Evolutionary conservation across 2,113 vertebrate species (phyloP).

Genomic region (Hylia prasina): DNA sequence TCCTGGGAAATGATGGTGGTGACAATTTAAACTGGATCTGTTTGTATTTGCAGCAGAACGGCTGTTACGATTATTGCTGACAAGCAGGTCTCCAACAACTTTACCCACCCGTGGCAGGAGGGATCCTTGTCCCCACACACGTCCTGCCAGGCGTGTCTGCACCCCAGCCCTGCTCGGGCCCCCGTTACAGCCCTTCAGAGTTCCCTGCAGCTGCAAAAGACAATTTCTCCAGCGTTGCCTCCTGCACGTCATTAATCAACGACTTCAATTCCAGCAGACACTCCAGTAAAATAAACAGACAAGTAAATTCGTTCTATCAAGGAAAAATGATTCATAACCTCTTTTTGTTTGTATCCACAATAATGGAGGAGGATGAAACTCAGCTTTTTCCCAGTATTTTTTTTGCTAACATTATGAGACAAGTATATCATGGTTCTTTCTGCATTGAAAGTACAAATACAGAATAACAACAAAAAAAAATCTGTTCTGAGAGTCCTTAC

Average conservation of each 20-base stretch:
- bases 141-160: neutral
- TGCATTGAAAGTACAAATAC: neutral
- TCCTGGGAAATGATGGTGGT: neutral
- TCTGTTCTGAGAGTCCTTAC: neutral
- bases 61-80: neutral
- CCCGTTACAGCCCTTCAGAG: neutral
- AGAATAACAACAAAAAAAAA: neutral
- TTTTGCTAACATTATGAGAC: neutral
- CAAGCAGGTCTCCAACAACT: fast-evolving
- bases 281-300: constrained; percentile 20
- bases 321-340: constrained; percentile 61
- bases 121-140: neutral
- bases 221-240: neutral
- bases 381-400: neutral
- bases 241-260: constrained; percentile 45
- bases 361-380: constrained; percentile 51
- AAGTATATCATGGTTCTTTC: neutral
- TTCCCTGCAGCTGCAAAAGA: neutral
- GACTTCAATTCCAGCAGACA: constrained; percentile 15
- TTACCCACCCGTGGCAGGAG: neutral
- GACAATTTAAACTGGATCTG: fast-evolving
- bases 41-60: fast-evolving
- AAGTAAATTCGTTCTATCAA: constrained; percentile 60
- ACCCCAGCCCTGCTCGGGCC: neutral
- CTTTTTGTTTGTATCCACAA: constrained; percentile 41